A percentile compares a stretch with the other conserved stretches of the same genome.
phyloP scores from a whole-genome alignment of 2,797 vertebrate species.

The Acipenser oxyrinchus region DNA sequence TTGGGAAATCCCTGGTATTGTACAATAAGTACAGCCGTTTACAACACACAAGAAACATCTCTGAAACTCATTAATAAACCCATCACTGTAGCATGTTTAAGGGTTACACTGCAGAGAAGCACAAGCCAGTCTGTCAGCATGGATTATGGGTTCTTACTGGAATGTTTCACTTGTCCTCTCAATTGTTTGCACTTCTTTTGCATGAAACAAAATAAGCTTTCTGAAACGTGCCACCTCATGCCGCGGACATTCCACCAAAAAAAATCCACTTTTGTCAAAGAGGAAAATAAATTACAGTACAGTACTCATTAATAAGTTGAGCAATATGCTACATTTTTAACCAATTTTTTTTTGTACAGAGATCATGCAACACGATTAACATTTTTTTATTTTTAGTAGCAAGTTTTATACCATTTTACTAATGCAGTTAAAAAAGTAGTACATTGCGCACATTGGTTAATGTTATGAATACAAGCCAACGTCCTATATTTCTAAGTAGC shows the following conservation, averaged over 20 bases:
- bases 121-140: slow-evolving; percentile 21
- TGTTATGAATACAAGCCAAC: no score
- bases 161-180: slow-evolving; percentile 25
- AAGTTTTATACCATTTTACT: no score
- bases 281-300: slow-evolving; percentile 17
- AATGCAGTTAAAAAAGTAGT: no score
- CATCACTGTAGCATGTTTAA: not conserved
- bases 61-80: not conserved
- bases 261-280: no score
- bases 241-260: not conserved
- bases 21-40: not conserved
- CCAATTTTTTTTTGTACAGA: no score
- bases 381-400: no score
- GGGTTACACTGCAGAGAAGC: slow-evolving; percentile 10
- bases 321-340: no score
- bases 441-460: no score
- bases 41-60: not conserved
- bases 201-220: slow-evolving; percentile 14
- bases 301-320: slow-evolving; percentile 18
- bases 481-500: no score
- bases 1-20: not conserved
- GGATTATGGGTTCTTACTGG: slow-evolving; percentile 24
- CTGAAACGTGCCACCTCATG: slow-evolving; percentile 14
- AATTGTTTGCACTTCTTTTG: slow-evolving; percentile 9
- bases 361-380: no score